These are phyloP conservation scores for Sardinella longiceps DNA, from an alignment of 2,797 vertebrate genomes.

Conservation along the genomic window DNA sequence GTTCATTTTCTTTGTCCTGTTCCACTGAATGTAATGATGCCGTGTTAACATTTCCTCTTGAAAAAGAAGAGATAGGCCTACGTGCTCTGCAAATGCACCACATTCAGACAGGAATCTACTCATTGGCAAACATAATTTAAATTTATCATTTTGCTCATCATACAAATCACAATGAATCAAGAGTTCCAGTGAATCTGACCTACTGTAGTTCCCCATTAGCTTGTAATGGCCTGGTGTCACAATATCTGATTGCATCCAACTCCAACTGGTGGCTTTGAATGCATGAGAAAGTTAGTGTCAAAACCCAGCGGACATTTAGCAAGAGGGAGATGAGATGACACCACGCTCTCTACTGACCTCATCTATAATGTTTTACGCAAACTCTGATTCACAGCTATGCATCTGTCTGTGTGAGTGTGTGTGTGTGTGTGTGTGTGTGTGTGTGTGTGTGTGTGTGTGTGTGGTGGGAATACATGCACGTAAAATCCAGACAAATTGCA, in stretches of 20 bases:
- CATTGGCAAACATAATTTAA: no score
- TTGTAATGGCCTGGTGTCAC: neutral
- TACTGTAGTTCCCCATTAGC: neutral
- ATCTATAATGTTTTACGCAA: neutral
- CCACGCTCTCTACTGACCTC: neutral
- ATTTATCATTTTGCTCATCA: no score
- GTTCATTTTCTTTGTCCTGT: no score
- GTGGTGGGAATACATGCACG: no score
- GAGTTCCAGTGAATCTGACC: neutral
- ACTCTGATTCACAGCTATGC: neutral
- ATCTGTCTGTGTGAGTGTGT: neutral
- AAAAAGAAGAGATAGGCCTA: no score
- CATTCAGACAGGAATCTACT: no score
- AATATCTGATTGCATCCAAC: neutral
- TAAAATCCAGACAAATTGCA: neutral
- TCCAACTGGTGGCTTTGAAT: neutral
- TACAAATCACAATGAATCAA: no score
- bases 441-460: neutral
- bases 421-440: neutral
- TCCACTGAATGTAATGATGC: no score
- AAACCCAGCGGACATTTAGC: neutral
- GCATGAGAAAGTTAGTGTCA: constrained; percentile 1
- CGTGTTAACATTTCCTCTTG: no score
- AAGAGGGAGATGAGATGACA: neutral
- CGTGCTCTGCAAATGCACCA: no score